A percentile compares a stretch with the other conserved stretches of the same genome.
phyloP scores from a whole-genome alignment of 2,888 invertebrate genomes.

The Archips crataeganus region DNA sequence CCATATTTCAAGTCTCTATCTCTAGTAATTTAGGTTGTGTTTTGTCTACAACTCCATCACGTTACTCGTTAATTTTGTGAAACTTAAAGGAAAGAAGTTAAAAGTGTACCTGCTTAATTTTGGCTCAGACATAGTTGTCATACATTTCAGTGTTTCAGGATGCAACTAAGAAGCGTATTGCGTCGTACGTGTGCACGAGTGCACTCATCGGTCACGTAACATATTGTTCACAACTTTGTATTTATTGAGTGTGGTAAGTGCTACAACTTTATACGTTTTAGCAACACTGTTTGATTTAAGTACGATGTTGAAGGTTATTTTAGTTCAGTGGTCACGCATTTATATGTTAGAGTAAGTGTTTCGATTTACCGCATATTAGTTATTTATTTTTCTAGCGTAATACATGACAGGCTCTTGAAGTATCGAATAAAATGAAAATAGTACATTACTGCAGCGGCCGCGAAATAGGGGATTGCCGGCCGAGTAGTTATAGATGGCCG shows the following conservation, averaged over 20 bases:
- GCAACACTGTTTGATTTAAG: constrained; percentile 25
- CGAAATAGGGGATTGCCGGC: no score
- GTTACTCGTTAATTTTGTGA: no score
- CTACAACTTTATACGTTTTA: constrained; percentile 29
- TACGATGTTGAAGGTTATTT: constrained; percentile 17
- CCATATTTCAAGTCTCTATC: no score
- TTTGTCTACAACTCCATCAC: no score
- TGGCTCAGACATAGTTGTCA: background rate
- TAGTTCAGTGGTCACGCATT: no score
- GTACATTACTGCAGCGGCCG: no score
- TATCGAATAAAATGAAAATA: no score
- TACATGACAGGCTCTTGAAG: no score
- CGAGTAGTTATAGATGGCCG: no score
- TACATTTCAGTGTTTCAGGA: constrained; percentile 24
- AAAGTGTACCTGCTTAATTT: background rate
- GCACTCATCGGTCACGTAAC: constrained; percentile 32
- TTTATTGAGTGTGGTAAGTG: constrained; percentile 43
- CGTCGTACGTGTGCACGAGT: constrained; percentile 26
- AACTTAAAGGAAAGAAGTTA: background rate
- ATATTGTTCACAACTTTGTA: constrained; percentile 37
- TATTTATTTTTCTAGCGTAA: background rate
- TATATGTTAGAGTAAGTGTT: background rate
- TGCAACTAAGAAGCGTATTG: constrained; percentile 18
- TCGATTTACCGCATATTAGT: background rate
- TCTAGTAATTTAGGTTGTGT: no score